phyloP scores from a whole-genome alignment of 2,888 invertebrate species.

The Anticlea derivata region DNA sequence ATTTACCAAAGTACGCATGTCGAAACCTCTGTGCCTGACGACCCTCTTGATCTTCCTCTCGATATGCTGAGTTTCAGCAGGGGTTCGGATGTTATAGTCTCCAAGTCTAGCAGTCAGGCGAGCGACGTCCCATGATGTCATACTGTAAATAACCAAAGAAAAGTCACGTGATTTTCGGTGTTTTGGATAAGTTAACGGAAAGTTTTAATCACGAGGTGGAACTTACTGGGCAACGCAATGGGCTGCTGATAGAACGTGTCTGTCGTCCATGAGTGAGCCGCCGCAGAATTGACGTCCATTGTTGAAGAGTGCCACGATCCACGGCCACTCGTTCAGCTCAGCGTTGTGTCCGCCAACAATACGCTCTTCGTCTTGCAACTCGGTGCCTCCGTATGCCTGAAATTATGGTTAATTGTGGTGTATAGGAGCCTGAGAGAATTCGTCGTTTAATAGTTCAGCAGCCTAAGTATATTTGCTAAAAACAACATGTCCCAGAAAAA shows the following conservation, averaged over 20 bases:
- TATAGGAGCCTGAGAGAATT: neutral
- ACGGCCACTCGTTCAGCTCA: constrained; percentile 92
- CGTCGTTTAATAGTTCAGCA: neutral
- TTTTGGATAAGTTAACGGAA: no score
- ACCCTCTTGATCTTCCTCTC: constrained; percentile 92
- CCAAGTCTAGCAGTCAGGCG: constrained; percentile 91
- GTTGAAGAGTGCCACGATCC: constrained; percentile 93
- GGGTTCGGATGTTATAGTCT: constrained; percentile 91
- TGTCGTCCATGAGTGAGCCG: constrained; percentile 91
- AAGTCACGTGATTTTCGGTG: neutral
- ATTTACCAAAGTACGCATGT: constrained; percentile 89
- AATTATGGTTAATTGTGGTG: neutral
- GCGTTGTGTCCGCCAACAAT: constrained; percentile 94
- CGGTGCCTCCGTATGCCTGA: constrained; percentile 63
- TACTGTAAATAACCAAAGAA: constrained; percentile 76
- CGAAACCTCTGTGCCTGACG: constrained; percentile 93
- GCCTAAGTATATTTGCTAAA: neutral
- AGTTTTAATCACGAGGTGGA: neutral
- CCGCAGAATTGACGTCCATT: constrained; percentile 94
- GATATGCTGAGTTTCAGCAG: constrained; percentile 89
- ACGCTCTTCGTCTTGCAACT: constrained; percentile 87
- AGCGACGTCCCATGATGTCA: constrained; percentile 95
- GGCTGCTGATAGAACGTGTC: constrained; percentile 92
- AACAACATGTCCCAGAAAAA: constrained; percentile 26
- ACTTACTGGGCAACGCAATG: constrained; percentile 95